Percentiles rank a stretch among this genome's conserved stretches.
Evolutionary conservation across 92 coral and sea anemone genomes (phyloP).

Genomic region (Bergia sp.): DNA sequence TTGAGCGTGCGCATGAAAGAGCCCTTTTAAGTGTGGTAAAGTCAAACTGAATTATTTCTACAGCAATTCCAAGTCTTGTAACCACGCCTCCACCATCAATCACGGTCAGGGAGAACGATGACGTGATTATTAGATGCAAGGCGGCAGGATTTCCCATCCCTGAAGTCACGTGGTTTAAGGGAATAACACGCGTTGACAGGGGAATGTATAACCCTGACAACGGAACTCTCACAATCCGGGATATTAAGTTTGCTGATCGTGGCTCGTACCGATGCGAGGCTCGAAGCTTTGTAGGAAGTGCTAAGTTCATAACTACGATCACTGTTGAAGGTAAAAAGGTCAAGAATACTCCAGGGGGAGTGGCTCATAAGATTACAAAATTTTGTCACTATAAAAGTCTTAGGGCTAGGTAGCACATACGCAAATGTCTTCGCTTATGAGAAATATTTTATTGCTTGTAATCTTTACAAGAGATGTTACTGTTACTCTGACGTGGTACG

Average conservation of each 20-base stretch:
- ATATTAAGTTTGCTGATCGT: constrained; percentile 59
- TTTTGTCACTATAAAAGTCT: too few relatives aligned
- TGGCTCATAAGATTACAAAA: too few relatives aligned
- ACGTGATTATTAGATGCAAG: constrained; percentile 54
- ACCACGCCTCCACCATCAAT: constrained; percentile 48
- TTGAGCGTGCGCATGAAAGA: too few relatives aligned
- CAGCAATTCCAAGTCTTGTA: constrained; percentile 59
- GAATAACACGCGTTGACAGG: neutral
- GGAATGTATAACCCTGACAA: constrained; percentile 18
- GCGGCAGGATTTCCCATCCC: constrained; percentile 72
- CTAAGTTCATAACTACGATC: constrained; percentile 43
- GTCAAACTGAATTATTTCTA: too few relatives aligned
- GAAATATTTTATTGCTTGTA: too few relatives aligned
- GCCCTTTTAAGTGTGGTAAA: too few relatives aligned
- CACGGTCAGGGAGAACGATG: constrained; percentile 54
- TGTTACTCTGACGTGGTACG: too few relatives aligned
- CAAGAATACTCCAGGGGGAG: too few relatives aligned
- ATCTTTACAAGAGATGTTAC: too few relatives aligned
- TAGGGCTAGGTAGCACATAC: too few relatives aligned
- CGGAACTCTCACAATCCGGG: constrained; percentile 45
- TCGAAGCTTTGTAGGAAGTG: constrained; percentile 65
- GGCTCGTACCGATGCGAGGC: constrained; percentile 70
- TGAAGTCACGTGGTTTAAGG: constrained; percentile 68
- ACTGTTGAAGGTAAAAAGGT: constrained; percentile 57
- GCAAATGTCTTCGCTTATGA: too few relatives aligned